Evolutionary conservation across 1,140 invertebrate genomes (phyloP).

Genomic region (Aphidius gifuensis): DNA sequence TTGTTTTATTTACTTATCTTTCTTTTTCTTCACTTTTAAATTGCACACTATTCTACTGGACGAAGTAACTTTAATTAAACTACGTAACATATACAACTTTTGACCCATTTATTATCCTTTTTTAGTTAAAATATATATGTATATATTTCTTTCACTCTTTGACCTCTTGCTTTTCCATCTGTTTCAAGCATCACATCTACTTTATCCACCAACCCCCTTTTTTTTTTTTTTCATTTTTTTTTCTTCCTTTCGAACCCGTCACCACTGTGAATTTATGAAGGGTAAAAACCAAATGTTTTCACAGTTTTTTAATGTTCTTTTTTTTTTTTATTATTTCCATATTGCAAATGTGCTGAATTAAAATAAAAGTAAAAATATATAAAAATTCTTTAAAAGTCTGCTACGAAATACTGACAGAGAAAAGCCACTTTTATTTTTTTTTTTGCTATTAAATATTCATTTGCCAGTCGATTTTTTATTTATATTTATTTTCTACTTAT

Average conservation of each 20-base stretch:
- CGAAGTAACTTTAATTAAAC: constrained; percentile 30
- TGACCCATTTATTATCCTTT: constrained; percentile 26
- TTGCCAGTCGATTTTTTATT: no score
- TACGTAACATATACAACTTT: constrained; percentile 28
- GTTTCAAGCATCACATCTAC: constrained; percentile 9
- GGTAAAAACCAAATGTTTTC: constrained; percentile 14
- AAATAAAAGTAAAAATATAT: no score
- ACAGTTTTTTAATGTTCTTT: constrained; percentile 11
- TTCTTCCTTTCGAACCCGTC: constrained; percentile 2
- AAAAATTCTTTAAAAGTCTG: no score
- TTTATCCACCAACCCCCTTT: no score
- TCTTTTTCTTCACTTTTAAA: constrained; percentile 14
- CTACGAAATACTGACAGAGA: no score
- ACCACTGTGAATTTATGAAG: constrained; percentile 23
- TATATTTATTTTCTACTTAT: no score
- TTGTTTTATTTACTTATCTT: constrained; percentile 6
- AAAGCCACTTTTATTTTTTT: no score
- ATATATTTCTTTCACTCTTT: neutral
- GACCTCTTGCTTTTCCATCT: constrained; percentile 19
- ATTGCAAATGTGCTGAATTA: neutral
- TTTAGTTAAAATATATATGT: constrained; percentile 11
- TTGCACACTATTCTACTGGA: constrained; percentile 25
- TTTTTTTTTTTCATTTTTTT: neutral
- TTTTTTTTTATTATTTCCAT: constrained; percentile 10
- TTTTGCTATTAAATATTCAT: no score